phyloP scores from a whole-genome alignment of 2,797 vertebrate species.

The Chrysolophus pictus region DNA sequence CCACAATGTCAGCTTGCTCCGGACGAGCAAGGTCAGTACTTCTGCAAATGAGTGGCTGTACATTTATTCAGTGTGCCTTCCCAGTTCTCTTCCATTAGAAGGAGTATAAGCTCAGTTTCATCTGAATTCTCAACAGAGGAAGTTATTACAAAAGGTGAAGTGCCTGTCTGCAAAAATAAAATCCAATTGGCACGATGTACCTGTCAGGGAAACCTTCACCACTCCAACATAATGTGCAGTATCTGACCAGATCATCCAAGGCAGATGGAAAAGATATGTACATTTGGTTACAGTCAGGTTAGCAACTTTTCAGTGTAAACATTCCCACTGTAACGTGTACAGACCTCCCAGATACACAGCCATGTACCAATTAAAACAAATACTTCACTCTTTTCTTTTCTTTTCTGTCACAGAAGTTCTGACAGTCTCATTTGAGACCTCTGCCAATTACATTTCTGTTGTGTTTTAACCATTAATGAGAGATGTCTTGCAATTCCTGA shows the following conservation, averaged over 20 bases:
- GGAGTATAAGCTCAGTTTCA: neutral
- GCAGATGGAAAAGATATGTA: constrained; percentile 10
- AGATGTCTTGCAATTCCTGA: neutral
- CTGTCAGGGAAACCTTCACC: neutral
- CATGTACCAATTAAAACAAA: neutral
- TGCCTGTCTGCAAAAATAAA: constrained; percentile 11
- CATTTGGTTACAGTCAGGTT: neutral
- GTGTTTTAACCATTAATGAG: neutral
- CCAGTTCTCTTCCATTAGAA: neutral
- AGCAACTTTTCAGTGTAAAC: neutral
- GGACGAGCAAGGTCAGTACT: neutral
- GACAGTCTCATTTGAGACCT: neutral
- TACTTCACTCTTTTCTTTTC: neutral
- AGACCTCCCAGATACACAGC: neutral
- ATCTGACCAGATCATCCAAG: neutral
- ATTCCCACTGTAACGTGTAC: neutral
- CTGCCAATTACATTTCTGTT: neutral
- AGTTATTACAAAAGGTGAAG: neutral
- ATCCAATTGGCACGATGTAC: neutral
- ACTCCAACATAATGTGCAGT: neutral
- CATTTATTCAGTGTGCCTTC: neutral
- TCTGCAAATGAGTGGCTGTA: neutral
- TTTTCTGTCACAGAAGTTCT: neutral
- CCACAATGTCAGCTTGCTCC: neutral
- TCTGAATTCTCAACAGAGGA: neutral